Evolutionary conservation across 1,140 invertebrate species (phyloP), one percentile per base, ranked within the genome.

Genomic region (Neodiprion pinetum): DNA sequence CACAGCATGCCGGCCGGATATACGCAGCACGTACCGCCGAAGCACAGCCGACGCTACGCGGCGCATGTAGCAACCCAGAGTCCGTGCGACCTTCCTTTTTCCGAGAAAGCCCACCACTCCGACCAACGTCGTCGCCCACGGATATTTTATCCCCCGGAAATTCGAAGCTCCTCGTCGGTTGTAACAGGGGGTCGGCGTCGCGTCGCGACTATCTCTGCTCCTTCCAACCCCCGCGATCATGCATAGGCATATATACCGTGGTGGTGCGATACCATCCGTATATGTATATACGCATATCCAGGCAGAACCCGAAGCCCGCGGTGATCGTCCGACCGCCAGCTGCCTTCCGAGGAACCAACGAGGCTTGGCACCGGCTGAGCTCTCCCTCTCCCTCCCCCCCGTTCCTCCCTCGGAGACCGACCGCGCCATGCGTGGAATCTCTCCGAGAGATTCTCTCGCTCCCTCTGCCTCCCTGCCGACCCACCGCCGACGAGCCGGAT

Each of bases 321-420:
- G 84, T 85, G 83, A 86, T 84, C 83, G 28, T 40, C 28, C 80
- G 86, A 81, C 84, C 83, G 82, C 83, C 84, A 85, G 83, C 86
- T 85, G 85, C 82, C 82, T 85, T 84, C 82, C 83, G 85, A 83
- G 81, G 81, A 80, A 83, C 82, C 83, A 84, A 84, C 84, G 80
- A 85, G 84, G 79, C 81, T 80, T 81, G 53, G 53, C 53, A 61
- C 78, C 80, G 80, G 79, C 78, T 79, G 78, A 77, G 80, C n/a
- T 81, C 82, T 80, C 83, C 79, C 77, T 84, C 77, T 84, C 80
- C 81, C 80, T 78, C 75, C 70, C 76, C 80, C 84, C 83, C 17
- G n/a, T 21, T 48, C 71, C 73, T 50, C 61, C 65, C 28, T 40
- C 28, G 28, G 28, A 2, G 28, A 28, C 61, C 14, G 53, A 23